Conservation (phyloP, 2,113 vertebrate species). For the Leptodactylus fuscus region DNA sequence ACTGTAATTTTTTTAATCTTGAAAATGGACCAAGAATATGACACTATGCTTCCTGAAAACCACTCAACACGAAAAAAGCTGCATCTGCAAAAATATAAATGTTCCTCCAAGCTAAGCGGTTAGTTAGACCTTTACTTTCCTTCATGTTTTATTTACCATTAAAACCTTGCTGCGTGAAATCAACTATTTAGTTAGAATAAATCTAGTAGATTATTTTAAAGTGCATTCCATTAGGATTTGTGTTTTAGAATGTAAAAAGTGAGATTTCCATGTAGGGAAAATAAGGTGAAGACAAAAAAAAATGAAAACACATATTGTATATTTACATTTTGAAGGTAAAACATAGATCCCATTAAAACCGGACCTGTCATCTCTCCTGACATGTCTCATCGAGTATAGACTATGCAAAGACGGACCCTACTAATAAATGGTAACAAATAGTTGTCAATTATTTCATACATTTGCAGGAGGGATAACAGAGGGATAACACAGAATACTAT, state of each 20-base stretch:
- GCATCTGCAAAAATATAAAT: slow-evolving; percentile 48
- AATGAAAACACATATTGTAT: background rate
- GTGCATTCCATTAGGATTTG: background rate
- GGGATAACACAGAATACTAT: too few species aligned
- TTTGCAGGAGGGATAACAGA: too few species aligned
- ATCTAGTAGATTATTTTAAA: background rate
- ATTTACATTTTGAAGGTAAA: background rate
- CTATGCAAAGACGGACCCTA: too few species aligned
- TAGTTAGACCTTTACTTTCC: slow-evolving; percentile 25
- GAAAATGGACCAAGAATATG: slow-evolving; percentile 31
- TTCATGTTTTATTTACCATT: slow-evolving; percentile 33
- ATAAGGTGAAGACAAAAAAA: background rate
- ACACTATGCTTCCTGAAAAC: slow-evolving; percentile 1
- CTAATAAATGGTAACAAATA: too few species aligned
- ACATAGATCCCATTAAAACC: background rate
- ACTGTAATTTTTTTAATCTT: slow-evolving; percentile 47
- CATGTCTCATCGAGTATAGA: background rate
- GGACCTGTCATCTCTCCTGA: background rate
- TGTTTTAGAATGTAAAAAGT: background rate
- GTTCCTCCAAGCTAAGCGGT: background rate
- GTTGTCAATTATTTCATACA: too few species aligned
- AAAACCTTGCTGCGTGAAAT: slow-evolving; percentile 2
- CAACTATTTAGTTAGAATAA: background rate
- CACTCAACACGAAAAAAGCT: slow-evolving; percentile 12
- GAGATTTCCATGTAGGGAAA: background rate